Base-by-base conservation (phyloP, 2,797 vertebrate species). In the Glyptemys insculpta region DNA sequence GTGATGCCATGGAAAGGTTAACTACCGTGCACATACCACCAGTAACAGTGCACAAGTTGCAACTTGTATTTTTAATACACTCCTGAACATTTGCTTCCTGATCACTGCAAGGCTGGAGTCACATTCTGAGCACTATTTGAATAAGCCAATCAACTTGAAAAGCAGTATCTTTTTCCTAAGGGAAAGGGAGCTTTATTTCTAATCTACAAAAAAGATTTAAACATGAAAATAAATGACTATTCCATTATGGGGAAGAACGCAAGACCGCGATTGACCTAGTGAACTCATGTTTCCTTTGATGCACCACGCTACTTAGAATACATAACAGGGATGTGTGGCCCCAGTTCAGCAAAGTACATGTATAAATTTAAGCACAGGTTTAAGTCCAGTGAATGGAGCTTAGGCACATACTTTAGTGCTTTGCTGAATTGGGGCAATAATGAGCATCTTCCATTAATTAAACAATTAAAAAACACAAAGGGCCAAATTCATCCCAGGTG, bases 1-100 rank as follows among this genome's bases (percentile, higher is more conserved):
- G 10, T 8, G 47, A 25, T 88, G 95, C 89, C 91, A 92, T 23
- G n/a, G 53, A 81, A 76, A 94, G 49, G 83, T 59, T 94, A 84
- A 96, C 76, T 86, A 68, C 78, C 3, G 3, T 50, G 50, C 0
- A 4, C 86, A 92, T 86, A 92, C 90, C 87, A 94, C 72, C 41
- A 91, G 29, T 52, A 83, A 68, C 31, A 56, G 84, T 84, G 82
- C 68, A 84, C 65, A 44, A 37, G 21, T 87, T 96, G 87, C 65
- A 85, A 50, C 37, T 23, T 47, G 19, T 47, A 4, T 85, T 97
- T 90, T 74, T 83, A 94, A 0, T 0, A 2, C 52, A 76, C 47
- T 85, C 50, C 2, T 2, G 0, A 91, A 68, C n/a, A 44, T 90
- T 78, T 90, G 62, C 86, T 89, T 95, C 79, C 72, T 85, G 49